Evolutionary conservation across 2,797 vertebrate species (phyloP).

Genomic region (Enteromius afrohamiltoni): DNA sequence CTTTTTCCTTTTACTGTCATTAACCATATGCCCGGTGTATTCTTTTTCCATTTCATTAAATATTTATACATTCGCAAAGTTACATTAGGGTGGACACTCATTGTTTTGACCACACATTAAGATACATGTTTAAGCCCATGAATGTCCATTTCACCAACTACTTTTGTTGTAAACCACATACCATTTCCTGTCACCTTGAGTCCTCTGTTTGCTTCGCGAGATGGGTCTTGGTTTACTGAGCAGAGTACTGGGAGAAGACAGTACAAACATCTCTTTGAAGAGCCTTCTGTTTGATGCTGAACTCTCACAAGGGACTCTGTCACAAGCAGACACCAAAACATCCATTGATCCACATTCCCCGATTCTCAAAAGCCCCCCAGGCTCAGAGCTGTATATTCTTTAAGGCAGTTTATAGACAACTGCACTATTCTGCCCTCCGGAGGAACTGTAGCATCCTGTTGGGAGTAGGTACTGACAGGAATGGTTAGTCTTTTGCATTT

Average conservation of each 20-base stretch:
- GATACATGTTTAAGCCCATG: not conserved
- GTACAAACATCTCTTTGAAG: constrained; percentile 30
- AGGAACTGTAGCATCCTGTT: not conserved
- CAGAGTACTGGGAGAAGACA: constrained; percentile 15
- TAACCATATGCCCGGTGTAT: constrained; percentile 49
- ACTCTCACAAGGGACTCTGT: constrained; percentile 15
- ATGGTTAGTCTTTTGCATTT: not conserved
- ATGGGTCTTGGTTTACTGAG: constrained; percentile 4
- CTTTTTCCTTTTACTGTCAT: constrained; percentile 46
- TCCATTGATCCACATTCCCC: constrained; percentile 26
- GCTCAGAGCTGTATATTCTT: constrained; percentile 12
- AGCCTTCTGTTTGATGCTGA: constrained; percentile 14
- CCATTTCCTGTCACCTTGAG: not conserved
- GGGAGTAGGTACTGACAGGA: not conserved
- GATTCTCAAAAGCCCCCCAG: not conserved
- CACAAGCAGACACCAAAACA: constrained; percentile 36
- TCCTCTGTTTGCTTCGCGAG: not conserved
- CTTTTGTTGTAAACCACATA: not conserved
- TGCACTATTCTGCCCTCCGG: constrained; percentile 4
- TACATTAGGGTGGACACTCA: constrained; percentile 3
- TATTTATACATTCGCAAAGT: not conserved
- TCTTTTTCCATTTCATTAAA: constrained; percentile 12
- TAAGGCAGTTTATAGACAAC: not conserved
- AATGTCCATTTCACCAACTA: not conserved
- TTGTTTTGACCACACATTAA: not conserved